Evolutionary conservation across 2,888 invertebrate genomes (phyloP), one percentile per base, ranked within the genome.

Genomic region (Camponotus fellah): DNA sequence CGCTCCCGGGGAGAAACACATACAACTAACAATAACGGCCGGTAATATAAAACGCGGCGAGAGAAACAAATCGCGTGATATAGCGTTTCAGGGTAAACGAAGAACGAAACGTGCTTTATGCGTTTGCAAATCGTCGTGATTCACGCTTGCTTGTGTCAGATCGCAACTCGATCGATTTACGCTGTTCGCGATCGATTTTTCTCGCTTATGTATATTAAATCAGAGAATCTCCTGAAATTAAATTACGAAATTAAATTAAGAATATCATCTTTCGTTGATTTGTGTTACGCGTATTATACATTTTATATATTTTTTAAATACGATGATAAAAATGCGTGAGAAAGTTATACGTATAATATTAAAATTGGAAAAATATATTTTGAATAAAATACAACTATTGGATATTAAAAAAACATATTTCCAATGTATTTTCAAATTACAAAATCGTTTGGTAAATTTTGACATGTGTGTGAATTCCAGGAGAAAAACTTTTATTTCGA

Each of bases 1-100:
- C 71, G 79, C 79, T 60, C 79, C 79, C 71, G 79, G 79, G 58
- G 79, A 71, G 79, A 79, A 79, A 79, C 79, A 79, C 79, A 71
- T 71, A 79, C 71, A 79, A 46, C 58, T 79, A 79, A 79, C 79
- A 79, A 79, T 79, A 79, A 79, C 79, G 17, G 79, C 71, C 34
- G 71, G 58, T 60, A 79, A 79, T 53, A 53, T 79, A 79, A 79
- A 79, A 79, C 79, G 79, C 71, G 69, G 58, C 77, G 46, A 69
- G 77, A 26, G 69, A 17, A 49, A 49, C 6, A 26, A 26, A 60
- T 68, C 58, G 79, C 56, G 66, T 56, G 76, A 75, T 75, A 5
- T 60, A 68, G 71, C 58, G 79, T 79, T 26, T 60, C 79, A 60
- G 34, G 60, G 21, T 79, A 71, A 71, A 79, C 77, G 69, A 69